Base-by-base conservation (phyloP, 2,888 invertebrate genomes). In the Agrotis clavis region DNA sequence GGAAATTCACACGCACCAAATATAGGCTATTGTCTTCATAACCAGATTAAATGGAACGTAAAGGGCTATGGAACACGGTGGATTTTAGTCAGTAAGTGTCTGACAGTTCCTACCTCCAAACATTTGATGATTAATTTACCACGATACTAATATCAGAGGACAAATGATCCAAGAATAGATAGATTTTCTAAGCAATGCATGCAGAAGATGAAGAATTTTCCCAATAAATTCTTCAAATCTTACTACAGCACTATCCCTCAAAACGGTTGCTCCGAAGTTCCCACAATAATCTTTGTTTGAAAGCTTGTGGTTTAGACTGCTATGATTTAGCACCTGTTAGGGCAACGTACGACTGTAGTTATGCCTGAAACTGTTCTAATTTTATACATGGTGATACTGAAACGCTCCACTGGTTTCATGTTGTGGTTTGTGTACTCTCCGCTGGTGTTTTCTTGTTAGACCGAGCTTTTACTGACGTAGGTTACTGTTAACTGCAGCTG, bases 251-350 rank as follows among this genome's bases (percentile, higher is more conserved):
- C 11, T 41, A 41, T 56, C 57, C 13, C 25, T 62, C 47, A 53
- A 11, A 50, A 19, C 47, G 61, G n/a, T 56, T 25, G 35, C 50
- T 45, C 51, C 35, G 45, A 47, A 61, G 19, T 70, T 11, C 16
- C 19, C 21, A 56, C 18, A 54, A 75, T 47, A 63, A 70, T 64
- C 48, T 41, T 71, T 77, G 78, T 76, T 76, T 76, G 75, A 76
- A 77, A 77, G 54, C 35, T 47, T 7, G 1, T 0, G 65, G 9
- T 65, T 65, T 65, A 61, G 35, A 71, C 11, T 61, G 1, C 25
- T 61, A 61, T 76, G 75, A 76, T 76, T 77, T 56, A 76, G 45
- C 35, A 56, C 77, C 54, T 64, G 19, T 51, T 71, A 64, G 78
- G 75, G 78, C 72, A 77, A 77, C 65, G 70, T 25, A 61, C 71